Evolutionary conservation across 2,888 invertebrate species (phyloP), one percentile per base, ranked within the genome.

Genomic region (Theretra japonica): DNA sequence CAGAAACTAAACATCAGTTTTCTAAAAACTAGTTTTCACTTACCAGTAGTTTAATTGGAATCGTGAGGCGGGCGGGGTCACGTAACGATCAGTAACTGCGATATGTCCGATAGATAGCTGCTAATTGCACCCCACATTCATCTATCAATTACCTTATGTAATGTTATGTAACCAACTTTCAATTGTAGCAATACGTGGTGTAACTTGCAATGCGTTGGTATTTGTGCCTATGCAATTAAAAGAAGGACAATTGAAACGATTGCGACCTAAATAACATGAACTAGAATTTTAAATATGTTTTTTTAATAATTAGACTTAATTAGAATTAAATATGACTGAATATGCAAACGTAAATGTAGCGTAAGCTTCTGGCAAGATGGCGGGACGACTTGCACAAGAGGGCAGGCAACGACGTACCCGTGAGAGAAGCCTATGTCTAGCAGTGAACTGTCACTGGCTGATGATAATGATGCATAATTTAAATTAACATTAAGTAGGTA

Each of bases 91-190:
- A 15, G 41, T 15, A 41, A 41, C 11, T 41, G 58, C 23, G 65
- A 65, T 65, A 48, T 48, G 48, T 41, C 48, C 23, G 23, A 65
- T 48, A 65, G 65, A 65, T 65, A 65, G 23, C 23, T 65, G 48
- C 48, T 65, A 65, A 65, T 65, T 65, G 23, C 65, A 41, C 41
- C 65, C 6, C 23, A 41, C 65, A 48, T 48, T 41, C 65, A 48
- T 65, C 15, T 23, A 65, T 65, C 65, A 48, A 65, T 65, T 65
- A 60, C n/a, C 30, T 60, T 60, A 65, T 5, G 17, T 65, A 48
- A 65, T 65, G 41, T 25, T 65, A 65, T 65, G 48, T 65, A 41
- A 65, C 2, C 17, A 41, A 48, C 65, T 65, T 65, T 65, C 65
- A 65, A 65, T 65, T 65, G 41, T 11, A 23, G 48, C 41, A 48